Evolutionary conservation across 2,113 vertebrate species (phyloP).

Genomic region (Tenebrosternarchus preto): DNA sequence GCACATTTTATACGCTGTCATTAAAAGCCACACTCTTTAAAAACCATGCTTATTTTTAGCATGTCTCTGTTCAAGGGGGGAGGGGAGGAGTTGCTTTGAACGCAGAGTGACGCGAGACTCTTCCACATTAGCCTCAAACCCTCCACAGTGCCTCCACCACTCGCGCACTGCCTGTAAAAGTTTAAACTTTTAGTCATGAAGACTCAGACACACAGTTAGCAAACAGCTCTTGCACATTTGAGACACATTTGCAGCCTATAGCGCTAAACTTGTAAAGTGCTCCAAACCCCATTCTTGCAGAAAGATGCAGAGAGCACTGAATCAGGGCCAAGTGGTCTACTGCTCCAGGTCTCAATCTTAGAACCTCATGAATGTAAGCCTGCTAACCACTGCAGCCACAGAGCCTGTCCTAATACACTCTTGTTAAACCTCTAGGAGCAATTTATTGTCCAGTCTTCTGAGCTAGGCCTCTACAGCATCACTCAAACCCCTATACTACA

Average conservation of each 20-base stretch:
- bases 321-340: slow-evolving; percentile 46
- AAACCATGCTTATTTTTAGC: slow-evolving; percentile 74
- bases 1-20: slow-evolving; percentile 75
- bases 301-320: slow-evolving; percentile 54
- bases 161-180: slow-evolving; percentile 53
- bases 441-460: neutral
- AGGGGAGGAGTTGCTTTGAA: slow-evolving; percentile 61
- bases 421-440: neutral
- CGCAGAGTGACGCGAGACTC: slow-evolving; percentile 42
- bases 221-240: slow-evolving; percentile 49
- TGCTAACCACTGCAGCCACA: neutral
- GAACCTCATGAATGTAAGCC: slow-evolving; percentile 42
- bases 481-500: neutral
- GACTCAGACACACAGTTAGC: slow-evolving; percentile 43
- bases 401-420: neutral
- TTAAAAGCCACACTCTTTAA: slow-evolving; percentile 78
- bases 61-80: slow-evolving; percentile 60
- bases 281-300: slow-evolving; percentile 35
- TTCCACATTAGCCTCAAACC: slow-evolving; percentile 50
- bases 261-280: slow-evolving; percentile 53
- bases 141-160: slow-evolving; percentile 38
- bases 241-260: slow-evolving; percentile 52
- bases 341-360: slow-evolving; percentile 30
- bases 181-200: slow-evolving; percentile 48
- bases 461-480: neutral